Conservation (phyloP, 1,140 invertebrate species). For the Drosophila carrolli region DNA sequence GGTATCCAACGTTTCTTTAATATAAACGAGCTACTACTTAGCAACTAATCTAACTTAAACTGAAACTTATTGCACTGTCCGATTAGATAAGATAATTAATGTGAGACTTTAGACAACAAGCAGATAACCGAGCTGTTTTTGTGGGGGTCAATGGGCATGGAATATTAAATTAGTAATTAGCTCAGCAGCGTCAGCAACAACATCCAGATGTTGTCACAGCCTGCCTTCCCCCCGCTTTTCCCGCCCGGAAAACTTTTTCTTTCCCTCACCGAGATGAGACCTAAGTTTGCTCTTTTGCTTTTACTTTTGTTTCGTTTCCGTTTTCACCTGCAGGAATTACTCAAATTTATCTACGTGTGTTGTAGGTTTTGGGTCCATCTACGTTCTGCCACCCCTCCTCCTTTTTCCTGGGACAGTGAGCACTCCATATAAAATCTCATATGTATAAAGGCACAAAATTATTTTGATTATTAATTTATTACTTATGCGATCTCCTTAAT, state of each 20-base stretch:
- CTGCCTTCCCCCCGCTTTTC: not conserved
- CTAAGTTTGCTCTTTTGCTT: slow-evolving; percentile 58
- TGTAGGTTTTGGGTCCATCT: slow-evolving; percentile 39
- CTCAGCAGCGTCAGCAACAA: slow-evolving; percentile 30
- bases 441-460: too few species aligned
- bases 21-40: slow-evolving; percentile 17
- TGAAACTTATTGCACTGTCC: slow-evolving; percentile 44
- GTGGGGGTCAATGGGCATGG: slow-evolving; percentile 40
- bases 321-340: slow-evolving; percentile 60
- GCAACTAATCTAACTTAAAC: slow-evolving; percentile 51
- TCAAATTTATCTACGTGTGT: slow-evolving; percentile 59
- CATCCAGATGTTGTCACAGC: slow-evolving; percentile 41
- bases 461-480: too few species aligned
- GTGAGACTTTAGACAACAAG: slow-evolving; percentile 49
- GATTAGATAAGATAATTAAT: slow-evolving; percentile 54
- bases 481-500: too few species aligned
- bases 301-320: slow-evolving; percentile 57
- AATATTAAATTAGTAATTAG: slow-evolving; percentile 55
- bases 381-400: not conserved
- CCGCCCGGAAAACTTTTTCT: slow-evolving; percentile 28
- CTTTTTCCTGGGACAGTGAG: not conserved
- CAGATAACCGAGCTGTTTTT: slow-evolving; percentile 29
- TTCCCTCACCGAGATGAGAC: slow-evolving; percentile 22
- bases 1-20: slow-evolving; percentile 19
- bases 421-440: not conserved